Conservation (phyloP, 2,113 vertebrate genomes). For the Promerops cafer region DNA sequence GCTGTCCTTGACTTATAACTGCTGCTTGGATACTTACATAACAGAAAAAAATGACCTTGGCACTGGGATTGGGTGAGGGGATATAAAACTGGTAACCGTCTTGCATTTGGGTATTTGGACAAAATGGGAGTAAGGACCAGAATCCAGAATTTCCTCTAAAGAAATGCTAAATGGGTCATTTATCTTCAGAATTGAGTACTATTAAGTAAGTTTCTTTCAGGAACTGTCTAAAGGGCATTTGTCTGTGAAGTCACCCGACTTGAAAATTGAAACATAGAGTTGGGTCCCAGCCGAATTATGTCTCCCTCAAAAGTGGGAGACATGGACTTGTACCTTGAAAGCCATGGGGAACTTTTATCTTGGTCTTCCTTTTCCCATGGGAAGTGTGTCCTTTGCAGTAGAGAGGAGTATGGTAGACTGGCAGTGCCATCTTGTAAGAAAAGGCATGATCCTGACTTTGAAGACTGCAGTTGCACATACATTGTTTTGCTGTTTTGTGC, state of each 20-base stretch:
- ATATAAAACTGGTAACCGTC: not conserved
- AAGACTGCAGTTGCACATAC: not conserved
- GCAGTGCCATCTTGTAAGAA: not conserved
- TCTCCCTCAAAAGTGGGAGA: not conserved
- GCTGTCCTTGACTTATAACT: not conserved
- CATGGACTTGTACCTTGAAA: not conserved
- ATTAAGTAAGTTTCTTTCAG: not conserved
- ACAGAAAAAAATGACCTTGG: not conserved
- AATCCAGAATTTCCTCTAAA: not conserved
- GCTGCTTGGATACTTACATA: not conserved
- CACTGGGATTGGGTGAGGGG: not conserved
- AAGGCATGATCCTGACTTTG: not conserved
- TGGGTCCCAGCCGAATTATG: not conserved
- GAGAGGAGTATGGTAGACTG: not conserved
- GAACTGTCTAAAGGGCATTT: not conserved
- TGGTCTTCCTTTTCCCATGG: not conserved
- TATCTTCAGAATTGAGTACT: not conserved
- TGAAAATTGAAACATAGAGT: not conserved
- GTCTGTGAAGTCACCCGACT: not conserved
- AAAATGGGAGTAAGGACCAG: not conserved
- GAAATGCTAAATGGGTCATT: not conserved
- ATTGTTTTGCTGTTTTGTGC: fast-evolving
- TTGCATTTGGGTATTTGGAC: not conserved
- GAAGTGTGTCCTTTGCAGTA: not conserved
- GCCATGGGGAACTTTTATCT: not conserved